phyloP scores from a whole-genome alignment of 2,888 invertebrate species.

The Machimus atricapillus region DNA sequence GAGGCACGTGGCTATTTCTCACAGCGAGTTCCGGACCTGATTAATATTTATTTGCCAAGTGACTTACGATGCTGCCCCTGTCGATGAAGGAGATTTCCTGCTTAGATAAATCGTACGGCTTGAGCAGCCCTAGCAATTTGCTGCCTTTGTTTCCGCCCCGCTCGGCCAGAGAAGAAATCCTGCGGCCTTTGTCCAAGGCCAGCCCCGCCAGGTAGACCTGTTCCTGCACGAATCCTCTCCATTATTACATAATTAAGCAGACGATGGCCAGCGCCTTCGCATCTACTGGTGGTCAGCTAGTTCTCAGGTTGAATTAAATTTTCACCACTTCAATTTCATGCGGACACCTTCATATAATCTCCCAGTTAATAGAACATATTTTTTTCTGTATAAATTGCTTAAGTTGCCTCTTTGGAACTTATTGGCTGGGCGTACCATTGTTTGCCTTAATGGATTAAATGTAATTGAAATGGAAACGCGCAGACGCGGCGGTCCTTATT shows the following conservation, averaged over 20 bases:
- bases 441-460: no score
- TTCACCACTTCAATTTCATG: background rate
- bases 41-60: slow-evolving; percentile 5
- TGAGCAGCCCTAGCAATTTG: background rate
- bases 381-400: background rate
- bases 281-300: background rate
- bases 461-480: no score
- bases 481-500: no score
- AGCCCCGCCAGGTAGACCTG: background rate
- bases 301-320: background rate
- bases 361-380: background rate
- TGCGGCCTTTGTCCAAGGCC: background rate
- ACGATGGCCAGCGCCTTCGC: background rate
- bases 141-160: no score
- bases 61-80: background rate
- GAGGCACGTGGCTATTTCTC: background rate
- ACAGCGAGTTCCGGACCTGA: background rate
- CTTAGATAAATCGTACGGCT: slow-evolving; percentile 1
- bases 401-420: background rate
- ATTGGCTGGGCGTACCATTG: background rate
- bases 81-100: background rate
- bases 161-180: background rate
- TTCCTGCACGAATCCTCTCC: background rate
- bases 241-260: background rate
- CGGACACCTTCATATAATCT: background rate